A percentile compares a stretch with the other conserved stretches of the same genome.
These are phyloP conservation scores for Pollicipes pollicipes DNA, from an alignment of 1,140 invertebrate genomes.

Conservation along the genomic window DNA sequence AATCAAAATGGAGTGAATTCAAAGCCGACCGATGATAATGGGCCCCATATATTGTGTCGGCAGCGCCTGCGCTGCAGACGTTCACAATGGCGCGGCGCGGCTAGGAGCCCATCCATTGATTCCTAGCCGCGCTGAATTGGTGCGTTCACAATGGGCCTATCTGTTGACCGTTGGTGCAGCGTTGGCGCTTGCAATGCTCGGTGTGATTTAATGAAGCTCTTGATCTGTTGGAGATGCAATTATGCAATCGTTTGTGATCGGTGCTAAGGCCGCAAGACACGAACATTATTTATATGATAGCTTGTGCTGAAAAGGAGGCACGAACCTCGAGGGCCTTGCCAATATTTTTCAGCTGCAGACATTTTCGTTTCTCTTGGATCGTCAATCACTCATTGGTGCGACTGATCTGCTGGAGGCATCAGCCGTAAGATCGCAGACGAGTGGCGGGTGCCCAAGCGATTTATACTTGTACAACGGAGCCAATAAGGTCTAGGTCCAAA, in stretches of 20 bases:
- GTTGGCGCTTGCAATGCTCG: neutral
- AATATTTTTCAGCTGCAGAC: neutral
- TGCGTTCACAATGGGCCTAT: neutral
- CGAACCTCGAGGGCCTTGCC: neutral
- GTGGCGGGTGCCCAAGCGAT: too few relatives aligned
- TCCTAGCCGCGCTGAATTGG: neutral
- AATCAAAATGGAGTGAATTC: constrained; percentile 1
- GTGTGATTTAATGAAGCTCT: neutral
- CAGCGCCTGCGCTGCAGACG: neutral
- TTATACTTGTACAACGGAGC: too few relatives aligned
- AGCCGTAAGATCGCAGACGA: too few relatives aligned
- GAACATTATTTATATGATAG: neutral
- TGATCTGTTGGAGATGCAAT: neutral
- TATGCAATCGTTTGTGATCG: neutral
- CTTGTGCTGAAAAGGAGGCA: neutral
- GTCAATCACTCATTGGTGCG: too few relatives aligned
- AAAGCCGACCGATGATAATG: neutral
- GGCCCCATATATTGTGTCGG: neutral
- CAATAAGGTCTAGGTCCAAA: too few relatives aligned
- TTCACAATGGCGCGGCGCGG: neutral
- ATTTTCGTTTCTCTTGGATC: neutral
- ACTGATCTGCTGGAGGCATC: too few relatives aligned
- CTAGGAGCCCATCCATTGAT: neutral
- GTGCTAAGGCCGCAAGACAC: neutral
- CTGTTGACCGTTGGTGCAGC: neutral